Percentiles rank a stretch among this genome's conserved stretches.
phyloP scores from a whole-genome alignment of 2,797 vertebrate species.

The Neosilurus mollespiculum region DNA sequence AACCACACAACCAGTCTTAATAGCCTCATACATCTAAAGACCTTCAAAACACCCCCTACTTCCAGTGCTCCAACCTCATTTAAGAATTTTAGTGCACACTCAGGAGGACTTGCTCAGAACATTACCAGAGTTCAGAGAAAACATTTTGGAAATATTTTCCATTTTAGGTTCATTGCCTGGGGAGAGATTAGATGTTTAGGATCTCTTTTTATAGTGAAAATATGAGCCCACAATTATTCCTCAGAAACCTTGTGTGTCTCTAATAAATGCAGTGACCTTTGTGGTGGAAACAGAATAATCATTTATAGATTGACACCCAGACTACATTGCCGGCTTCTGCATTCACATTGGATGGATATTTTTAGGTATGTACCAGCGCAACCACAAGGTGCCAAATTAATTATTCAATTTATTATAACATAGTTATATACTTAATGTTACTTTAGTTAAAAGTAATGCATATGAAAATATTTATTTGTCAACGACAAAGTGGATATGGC shows the following conservation, averaged over 20 bases:
- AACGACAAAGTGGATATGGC: too few relatives aligned
- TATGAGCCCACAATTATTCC: conserved; percentile 3
- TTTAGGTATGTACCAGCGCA: background rate
- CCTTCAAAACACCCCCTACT: conserved; percentile 23
- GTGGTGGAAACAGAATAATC: background rate
- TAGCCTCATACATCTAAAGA: conserved; percentile 50
- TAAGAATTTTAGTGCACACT: conserved; percentile 24
- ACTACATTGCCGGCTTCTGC: background rate
- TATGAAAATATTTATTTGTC: too few relatives aligned
- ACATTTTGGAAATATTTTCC: conserved; percentile 24
- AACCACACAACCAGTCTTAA: conserved; percentile 50
- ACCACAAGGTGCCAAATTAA: background rate
- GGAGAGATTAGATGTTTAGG: conserved; percentile 22
- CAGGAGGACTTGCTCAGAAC: background rate
- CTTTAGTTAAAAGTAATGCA: too few relatives aligned
- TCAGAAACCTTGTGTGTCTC: conserved; percentile 8
- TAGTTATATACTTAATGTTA: too few relatives aligned
- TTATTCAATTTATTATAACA: background rate
- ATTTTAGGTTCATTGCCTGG: conserved; percentile 9
- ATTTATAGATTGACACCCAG: conserved; percentile 7
- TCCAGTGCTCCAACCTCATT: conserved; percentile 8
- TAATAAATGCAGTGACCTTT: conserved; percentile 20
- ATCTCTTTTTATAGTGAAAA: conserved; percentile 4
- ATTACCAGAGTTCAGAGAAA: conserved; percentile 1
- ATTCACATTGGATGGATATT: background rate